Percentiles rank a stretch among this genome's conserved stretches.
These are phyloP conservation scores for Nycteola revayana DNA, from an alignment of 2,888 invertebrate species.

Conservation along the genomic window DNA sequence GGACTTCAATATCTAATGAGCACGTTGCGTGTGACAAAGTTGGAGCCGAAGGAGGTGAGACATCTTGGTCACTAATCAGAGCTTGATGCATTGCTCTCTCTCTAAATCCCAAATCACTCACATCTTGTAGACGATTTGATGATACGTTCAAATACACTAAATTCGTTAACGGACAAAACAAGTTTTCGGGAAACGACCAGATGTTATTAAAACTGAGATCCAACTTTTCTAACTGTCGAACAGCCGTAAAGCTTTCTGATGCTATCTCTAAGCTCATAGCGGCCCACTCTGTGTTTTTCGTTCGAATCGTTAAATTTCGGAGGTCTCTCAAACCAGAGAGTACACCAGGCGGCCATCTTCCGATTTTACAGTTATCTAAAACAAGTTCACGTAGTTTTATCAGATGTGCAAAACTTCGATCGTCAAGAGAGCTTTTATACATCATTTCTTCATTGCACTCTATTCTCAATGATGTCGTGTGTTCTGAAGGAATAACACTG, in stretches of 20 bases:
- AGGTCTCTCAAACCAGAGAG: slow-evolving; percentile 90
- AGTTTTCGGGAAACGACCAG: slow-evolving; percentile 92
- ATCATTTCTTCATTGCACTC: slow-evolving; percentile 91
- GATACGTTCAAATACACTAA: slow-evolving; percentile 92
- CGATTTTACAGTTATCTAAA: slow-evolving; percentile 93
- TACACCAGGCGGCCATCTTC: slow-evolving; percentile 90
- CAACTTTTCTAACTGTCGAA: slow-evolving; percentile 90
- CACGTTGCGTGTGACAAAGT: slow-evolving; percentile 82
- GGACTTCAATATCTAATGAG: slow-evolving; percentile 89
- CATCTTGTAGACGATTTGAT: slow-evolving; percentile 93
- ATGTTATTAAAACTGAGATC: slow-evolving; percentile 95
- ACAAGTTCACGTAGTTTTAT: slow-evolving; percentile 89
- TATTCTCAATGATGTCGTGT: slow-evolving; percentile 89
- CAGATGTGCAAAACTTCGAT: slow-evolving; percentile 90
- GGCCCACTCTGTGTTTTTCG: slow-evolving; percentile 92
- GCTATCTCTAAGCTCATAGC: slow-evolving; percentile 92
- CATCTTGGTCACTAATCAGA: slow-evolving; percentile 83
- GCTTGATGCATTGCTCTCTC: slow-evolving; percentile 86
- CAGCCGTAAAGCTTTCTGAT: slow-evolving; percentile 88
- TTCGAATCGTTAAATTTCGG: slow-evolving; percentile 91
- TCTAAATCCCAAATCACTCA: slow-evolving; percentile 92
- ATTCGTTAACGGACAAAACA: slow-evolving; percentile 92
- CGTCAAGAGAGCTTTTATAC: slow-evolving; percentile 89
- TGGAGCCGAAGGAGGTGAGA: slow-evolving; percentile 60
- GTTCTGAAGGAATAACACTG: slow-evolving; percentile 92